A percentile compares a stretch with the other conserved stretches of the same genome.
These are phyloP conservation scores for Atrina japonica DNA, from an alignment of 2,888 invertebrate genomes.

Conservation along the genomic window DNA sequence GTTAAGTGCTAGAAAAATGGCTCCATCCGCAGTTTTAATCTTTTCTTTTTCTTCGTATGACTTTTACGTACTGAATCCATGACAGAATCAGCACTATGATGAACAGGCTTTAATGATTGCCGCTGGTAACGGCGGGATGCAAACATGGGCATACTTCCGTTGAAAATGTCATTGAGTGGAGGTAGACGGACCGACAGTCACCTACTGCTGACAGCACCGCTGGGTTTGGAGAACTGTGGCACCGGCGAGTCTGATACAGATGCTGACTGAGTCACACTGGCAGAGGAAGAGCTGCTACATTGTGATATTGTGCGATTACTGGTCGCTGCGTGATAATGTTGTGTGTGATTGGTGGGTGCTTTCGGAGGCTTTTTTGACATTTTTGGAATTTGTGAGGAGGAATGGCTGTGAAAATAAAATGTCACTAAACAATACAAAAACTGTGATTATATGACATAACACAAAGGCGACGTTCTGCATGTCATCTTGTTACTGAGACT, in stretches of 20 bases:
- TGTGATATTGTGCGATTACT: conserved; percentile 52
- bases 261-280: conserved; percentile 3
- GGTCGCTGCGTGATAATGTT: conserved; percentile 24
- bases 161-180: conserved; percentile 67
- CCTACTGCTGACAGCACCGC: conserved; percentile 47
- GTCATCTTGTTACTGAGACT: too few species aligned
- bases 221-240: conserved; percentile 8
- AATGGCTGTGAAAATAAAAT: conserved; percentile 39
- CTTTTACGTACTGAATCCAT: conserved; percentile 16
- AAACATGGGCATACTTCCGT: conserved; percentile 60
- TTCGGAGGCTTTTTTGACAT: conserved; percentile 44
- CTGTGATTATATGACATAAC: not conserved
- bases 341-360: conserved; percentile 24
- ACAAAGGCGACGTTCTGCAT: not conserved
- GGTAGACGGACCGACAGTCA: conserved; percentile 77
- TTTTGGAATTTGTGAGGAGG: conserved; percentile 49
- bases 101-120: conserved; percentile 35
- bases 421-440: conserved; percentile 5
- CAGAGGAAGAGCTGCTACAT: conserved; percentile 55
- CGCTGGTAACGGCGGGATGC: conserved; percentile 66
- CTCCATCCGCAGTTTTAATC: conserved; percentile 19
- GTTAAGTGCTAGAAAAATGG: conserved; percentile 17
- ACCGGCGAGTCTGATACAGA: too few species aligned
- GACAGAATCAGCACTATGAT: conserved; percentile 21
- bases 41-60: conserved; percentile 20